These are phyloP conservation scores for Caenorhabditis drosophilae DNA, from an alignment of 2,888 invertebrate species.

Conservation along the genomic window DNA sequence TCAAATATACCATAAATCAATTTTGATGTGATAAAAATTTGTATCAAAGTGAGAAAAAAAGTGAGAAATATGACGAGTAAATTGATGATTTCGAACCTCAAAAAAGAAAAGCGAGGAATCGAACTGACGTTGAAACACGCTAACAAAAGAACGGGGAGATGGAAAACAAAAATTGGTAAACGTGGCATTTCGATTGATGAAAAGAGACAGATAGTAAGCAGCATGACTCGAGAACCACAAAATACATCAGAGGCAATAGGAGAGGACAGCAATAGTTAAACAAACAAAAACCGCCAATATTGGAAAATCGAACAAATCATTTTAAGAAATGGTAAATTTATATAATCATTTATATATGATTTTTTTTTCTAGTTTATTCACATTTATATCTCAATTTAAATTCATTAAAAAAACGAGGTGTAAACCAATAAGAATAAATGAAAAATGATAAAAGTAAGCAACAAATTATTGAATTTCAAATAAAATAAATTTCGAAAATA, in stretches of 20 bases:
- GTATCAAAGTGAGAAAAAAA: too few relatives aligned
- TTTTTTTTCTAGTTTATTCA: too few relatives aligned
- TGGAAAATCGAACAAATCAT: not conserved
- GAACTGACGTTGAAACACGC: too few relatives aligned
- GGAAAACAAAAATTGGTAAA: constrained; percentile 8
- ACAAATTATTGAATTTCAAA: too few relatives aligned
- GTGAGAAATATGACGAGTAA: too few relatives aligned
- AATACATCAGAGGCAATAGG: not conserved
- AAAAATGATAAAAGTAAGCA: too few relatives aligned
- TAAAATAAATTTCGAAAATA: too few relatives aligned
- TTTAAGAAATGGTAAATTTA: constrained; percentile 1
- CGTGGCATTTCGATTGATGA: constrained; percentile 14
- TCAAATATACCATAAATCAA: not conserved
- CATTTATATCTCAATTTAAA: too few relatives aligned
- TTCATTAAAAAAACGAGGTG: not conserved
- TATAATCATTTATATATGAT: too few relatives aligned
- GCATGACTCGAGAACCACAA: constrained; percentile 19
- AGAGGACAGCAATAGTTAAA: constrained; percentile 17
- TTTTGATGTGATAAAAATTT: too few relatives aligned
- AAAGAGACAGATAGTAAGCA: constrained; percentile 33
- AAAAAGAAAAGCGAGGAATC: constrained; percentile 1
- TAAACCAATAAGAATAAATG: too few relatives aligned
- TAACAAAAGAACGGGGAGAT: not conserved
- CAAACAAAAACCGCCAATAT: constrained; percentile 36
- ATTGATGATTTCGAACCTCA: too few relatives aligned